A percentile compares a stretch with the other conserved stretches of the same genome.
Evolutionary conservation across 23 tunicate species (phyloP).

Genomic region (Styela clava): DNA sequence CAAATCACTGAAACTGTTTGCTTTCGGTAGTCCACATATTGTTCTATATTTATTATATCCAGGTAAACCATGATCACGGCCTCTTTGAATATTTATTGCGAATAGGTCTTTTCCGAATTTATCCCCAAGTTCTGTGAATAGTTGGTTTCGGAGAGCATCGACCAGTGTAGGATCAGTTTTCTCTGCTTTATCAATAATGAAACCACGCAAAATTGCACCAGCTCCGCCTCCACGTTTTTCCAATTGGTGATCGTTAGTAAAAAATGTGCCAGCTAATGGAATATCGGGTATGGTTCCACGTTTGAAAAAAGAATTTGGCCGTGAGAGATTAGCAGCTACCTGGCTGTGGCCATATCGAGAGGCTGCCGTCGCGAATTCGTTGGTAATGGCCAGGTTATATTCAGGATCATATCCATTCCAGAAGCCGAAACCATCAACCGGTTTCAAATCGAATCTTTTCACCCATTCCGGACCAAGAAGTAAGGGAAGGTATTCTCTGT

Average conservation of each 20-base stretch:
- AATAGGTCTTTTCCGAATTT: constrained; percentile 16
- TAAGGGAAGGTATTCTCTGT: constrained; percentile 69
- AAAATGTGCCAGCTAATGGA: constrained; percentile 20
- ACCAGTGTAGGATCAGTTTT: constrained; percentile 53
- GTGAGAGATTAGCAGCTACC: constrained; percentile 24
- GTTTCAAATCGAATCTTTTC: constrained; percentile 43
- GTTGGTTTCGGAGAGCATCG: constrained; percentile 51
- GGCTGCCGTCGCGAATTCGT: constrained; percentile 84
- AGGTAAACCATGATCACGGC: constrained; percentile 83
- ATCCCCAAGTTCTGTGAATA: constrained; percentile 29
- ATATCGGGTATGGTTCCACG: background rate
- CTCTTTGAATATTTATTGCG: constrained; percentile 79
- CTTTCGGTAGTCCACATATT: constrained; percentile 59
- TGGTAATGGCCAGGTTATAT: constrained; percentile 61
- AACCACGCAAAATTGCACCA: constrained; percentile 66
- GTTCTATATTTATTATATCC: constrained; percentile 72
- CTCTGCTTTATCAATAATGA: constrained; percentile 42
- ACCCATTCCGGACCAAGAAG: constrained; percentile 49
- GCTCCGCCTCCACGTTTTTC: constrained; percentile 41
- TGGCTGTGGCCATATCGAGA: constrained; percentile 80
- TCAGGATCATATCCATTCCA: constrained; percentile 77
- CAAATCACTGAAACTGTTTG: constrained; percentile 31
- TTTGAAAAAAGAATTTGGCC: constrained; percentile 51
- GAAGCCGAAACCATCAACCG: constrained; percentile 29
- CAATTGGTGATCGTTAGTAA: constrained; percentile 49